Percentiles rank a stretch among this genome's conserved stretches.
Evolutionary conservation across 2,113 vertebrate species (phyloP).

Genomic region (Sisor rabdophorus): DNA sequence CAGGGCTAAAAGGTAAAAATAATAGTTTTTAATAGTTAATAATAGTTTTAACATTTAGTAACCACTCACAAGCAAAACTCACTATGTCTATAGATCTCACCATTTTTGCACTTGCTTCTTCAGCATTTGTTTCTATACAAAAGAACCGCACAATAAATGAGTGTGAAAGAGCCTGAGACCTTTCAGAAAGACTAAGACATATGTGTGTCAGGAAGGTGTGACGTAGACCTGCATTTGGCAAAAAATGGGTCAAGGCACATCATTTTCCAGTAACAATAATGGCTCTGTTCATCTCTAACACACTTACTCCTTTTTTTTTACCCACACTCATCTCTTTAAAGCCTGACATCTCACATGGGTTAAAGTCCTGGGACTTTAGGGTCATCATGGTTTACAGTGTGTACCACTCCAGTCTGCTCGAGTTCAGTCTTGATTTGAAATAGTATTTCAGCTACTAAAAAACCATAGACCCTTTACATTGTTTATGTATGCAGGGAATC

Average conservation of each 20-base stretch:
- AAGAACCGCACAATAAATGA: not conserved
- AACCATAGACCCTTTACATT: not conserved
- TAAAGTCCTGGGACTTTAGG: not conserved
- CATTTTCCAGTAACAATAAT: not conserved
- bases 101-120: not conserved
- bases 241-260: conserved; percentile 7
- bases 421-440: not conserved
- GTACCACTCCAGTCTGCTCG: not conserved
- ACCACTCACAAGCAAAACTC: not conserved
- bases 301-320: not conserved
- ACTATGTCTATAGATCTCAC: conserved; percentile 12
- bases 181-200: not conserved
- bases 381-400: not conserved
- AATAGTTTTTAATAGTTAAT: not conserved
- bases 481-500: conserved; percentile 66
- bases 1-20: conserved; percentile 84
- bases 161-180: not conserved
- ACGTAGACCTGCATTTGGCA: conserved; percentile 1
- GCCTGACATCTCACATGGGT: conserved; percentile 17
- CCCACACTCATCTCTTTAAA: not conserved
- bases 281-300: conserved; percentile 1
- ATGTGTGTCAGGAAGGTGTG: not conserved
- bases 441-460: not conserved
- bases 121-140: not conserved
- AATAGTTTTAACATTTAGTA: not conserved